A percentile compares a stretch with the other conserved stretches of the same genome.
These are phyloP conservation scores for Falco naumanni DNA, from an alignment of 2,797 vertebrate genomes.

Conservation along the genomic window DNA sequence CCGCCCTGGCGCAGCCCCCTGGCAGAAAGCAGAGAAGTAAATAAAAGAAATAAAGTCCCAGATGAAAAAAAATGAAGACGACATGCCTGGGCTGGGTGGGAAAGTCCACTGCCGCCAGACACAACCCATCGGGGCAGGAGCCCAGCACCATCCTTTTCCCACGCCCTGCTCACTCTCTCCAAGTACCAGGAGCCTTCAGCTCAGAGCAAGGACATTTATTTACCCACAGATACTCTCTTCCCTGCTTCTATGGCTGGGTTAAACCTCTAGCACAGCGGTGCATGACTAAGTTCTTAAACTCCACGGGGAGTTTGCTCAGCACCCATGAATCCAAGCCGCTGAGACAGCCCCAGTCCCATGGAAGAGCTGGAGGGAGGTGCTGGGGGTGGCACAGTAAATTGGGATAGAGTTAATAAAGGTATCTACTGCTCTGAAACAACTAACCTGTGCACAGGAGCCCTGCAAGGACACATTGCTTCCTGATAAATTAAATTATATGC, in stretches of 20 bases:
- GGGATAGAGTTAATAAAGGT: background rate
- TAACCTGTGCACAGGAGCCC: background rate
- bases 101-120: background rate
- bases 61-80: background rate
- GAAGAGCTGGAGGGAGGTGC: background rate
- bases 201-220: background rate
- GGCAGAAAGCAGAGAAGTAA: background rate
- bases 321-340: background rate
- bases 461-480: background rate
- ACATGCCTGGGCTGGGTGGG: background rate
- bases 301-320: background rate
- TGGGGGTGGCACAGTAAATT: background rate
- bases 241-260: background rate
- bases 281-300: background rate
- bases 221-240: background rate
- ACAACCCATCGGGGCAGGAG: background rate
- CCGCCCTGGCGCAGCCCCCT: background rate
- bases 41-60: background rate
- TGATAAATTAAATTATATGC: background rate
- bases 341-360: rapidly evolving
- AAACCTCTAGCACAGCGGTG: background rate
- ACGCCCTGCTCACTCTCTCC: background rate
- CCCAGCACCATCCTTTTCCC: conserved; percentile 18
- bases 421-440: background rate
- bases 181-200: background rate